Evolutionary conservation across 2,888 invertebrate genomes (phyloP).

Genomic region (Dorcus hopei): DNA sequence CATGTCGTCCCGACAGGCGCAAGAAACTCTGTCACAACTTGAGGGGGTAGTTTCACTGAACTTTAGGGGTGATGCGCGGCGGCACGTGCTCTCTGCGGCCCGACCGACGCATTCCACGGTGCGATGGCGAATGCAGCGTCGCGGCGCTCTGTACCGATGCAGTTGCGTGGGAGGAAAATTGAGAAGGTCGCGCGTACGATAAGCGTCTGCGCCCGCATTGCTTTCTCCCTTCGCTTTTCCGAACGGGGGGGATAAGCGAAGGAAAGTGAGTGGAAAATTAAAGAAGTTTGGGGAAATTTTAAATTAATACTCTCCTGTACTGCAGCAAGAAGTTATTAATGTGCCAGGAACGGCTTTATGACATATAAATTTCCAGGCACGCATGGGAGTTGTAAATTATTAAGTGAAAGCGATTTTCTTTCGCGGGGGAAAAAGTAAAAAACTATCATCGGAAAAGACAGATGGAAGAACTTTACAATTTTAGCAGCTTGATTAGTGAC

Average conservation of each 20-base stretch:
- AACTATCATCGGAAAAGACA: no score
- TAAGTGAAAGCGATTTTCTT: no score
- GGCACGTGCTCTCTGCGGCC: constrained; percentile 8
- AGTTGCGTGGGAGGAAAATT: constrained; percentile 31
- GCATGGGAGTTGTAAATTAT: no score
- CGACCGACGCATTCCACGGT: constrained; percentile 25
- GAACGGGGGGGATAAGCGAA: constrained; percentile 8
- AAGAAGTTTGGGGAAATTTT: constrained; percentile 3
- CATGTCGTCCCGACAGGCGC: not conserved
- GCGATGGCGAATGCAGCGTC: constrained; percentile 30
- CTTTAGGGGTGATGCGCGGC: not conserved
- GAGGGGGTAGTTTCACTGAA: not conserved
- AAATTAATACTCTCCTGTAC: not conserved
- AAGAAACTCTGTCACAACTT: not conserved
- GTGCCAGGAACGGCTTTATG: no score
- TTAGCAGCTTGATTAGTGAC: no score
- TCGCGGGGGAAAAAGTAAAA: no score
- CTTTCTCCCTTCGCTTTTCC: not conserved
- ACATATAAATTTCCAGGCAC: no score
- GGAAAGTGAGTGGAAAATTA: constrained; percentile 22
- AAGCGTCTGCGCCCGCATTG: constrained; percentile 30
- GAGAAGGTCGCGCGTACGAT: constrained; percentile 27
- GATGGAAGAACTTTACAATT: no score
- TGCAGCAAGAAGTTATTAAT: no score
- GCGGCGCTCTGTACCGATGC: constrained; percentile 35